A percentile compares a stretch with the other conserved stretches of the same genome.
These are phyloP conservation scores for Oreochromis aureus DNA, from an alignment of 2,113 vertebrate genomes.

Conservation along the genomic window DNA sequence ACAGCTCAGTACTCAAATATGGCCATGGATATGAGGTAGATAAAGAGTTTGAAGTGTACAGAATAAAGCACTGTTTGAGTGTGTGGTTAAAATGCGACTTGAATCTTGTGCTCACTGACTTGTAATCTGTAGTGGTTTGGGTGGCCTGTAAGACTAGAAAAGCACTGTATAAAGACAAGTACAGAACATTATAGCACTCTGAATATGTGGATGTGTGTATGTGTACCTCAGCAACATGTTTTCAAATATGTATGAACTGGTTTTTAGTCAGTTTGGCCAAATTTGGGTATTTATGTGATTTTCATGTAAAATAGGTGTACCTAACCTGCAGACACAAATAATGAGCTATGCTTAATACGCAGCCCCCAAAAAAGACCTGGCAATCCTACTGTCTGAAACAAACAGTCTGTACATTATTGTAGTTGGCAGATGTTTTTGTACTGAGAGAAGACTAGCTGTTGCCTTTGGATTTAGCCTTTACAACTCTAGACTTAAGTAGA, in stretches of 20 bases:
- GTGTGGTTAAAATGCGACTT: background rate
- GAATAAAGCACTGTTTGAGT: background rate
- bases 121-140: background rate
- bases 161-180: background rate
- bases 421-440: background rate
- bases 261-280: background rate
- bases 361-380: background rate
- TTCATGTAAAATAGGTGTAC: background rate
- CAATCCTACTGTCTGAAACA: background rate
- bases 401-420: background rate
- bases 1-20: background rate
- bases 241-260: background rate
- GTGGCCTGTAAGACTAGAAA: background rate
- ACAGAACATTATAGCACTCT: background rate
- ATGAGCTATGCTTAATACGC: background rate
- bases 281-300: background rate
- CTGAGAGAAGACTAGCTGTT: background rate
- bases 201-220: background rate
- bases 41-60: background rate
- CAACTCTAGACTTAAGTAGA: background rate
- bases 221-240: background rate
- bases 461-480: background rate
- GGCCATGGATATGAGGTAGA: background rate
- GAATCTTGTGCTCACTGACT: background rate
- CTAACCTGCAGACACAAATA: background rate